phyloP scores from a whole-genome alignment of 2,113 vertebrate species.

The Cinclus mexicanus region DNA sequence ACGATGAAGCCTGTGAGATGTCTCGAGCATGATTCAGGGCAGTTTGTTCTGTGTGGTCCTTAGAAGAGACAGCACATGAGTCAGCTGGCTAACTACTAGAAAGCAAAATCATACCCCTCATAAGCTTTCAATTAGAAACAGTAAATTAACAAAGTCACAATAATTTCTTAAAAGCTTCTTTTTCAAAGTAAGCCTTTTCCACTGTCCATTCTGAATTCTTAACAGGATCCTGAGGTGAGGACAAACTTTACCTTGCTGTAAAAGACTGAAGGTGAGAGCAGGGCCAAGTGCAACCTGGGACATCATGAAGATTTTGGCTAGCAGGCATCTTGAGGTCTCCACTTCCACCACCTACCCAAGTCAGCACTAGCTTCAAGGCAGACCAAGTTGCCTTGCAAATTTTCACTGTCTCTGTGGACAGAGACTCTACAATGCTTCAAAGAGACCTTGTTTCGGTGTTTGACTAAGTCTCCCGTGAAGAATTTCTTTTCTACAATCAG shows the following conservation, averaged over 20 bases:
- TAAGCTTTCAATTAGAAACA: slow-evolving; percentile 31
- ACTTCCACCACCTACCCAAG: background rate
- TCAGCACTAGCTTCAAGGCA: background rate
- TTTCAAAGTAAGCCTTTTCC: background rate
- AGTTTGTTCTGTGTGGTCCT: background rate
- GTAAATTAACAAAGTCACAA: slow-evolving; percentile 15
- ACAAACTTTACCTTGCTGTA: background rate
- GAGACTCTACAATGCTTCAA: background rate
- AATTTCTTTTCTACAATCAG: background rate
- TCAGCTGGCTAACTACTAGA: slow-evolving; percentile 37
- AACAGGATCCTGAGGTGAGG: background rate
- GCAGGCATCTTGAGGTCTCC: background rate
- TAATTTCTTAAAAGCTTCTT: background rate
- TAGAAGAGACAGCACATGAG: background rate
- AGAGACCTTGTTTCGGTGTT: background rate
- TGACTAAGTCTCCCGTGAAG: background rate
- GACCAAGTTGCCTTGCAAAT: background rate
- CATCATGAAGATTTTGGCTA: background rate
- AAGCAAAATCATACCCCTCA: background rate
- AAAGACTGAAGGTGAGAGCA: background rate
- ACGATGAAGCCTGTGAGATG: background rate
- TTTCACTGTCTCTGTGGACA: background rate
- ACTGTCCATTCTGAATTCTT: background rate
- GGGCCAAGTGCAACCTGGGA: background rate
- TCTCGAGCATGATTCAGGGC: background rate